phyloP scores from a whole-genome alignment of 2,888 invertebrate species.

The Drosophila anomelani region DNA sequence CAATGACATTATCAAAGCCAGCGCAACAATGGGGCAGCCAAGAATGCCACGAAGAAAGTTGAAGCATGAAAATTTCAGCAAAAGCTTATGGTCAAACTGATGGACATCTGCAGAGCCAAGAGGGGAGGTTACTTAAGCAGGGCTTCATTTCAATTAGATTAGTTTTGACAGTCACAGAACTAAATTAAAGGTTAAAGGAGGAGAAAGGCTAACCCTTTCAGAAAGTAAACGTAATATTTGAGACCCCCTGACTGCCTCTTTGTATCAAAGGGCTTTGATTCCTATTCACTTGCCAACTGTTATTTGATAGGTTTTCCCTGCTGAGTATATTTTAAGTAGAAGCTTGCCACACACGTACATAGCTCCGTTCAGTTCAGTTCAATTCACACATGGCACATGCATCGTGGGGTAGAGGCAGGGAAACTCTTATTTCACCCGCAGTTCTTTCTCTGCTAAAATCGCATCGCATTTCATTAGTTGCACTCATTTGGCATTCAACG shows the following conservation, averaged over 20 bases:
- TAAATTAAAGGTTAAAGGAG: conserved; percentile 2
- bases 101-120: conserved; percentile 26
- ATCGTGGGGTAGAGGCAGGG: not conserved
- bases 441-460: conserved; percentile 48
- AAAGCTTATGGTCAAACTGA: conserved; percentile 36
- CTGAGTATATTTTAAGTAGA: not conserved
- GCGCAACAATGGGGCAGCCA: conserved; percentile 30
- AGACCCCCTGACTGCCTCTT: not conserved
- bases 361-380: not conserved
- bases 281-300: conserved; percentile 5
- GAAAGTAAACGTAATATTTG: not conserved
- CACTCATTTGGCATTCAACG: conserved; percentile 75
- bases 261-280: not conserved
- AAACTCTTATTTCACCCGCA: conserved; percentile 8
- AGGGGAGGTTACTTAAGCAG: conserved; percentile 9
- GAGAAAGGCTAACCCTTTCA: not conserved
- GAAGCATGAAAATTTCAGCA: conserved; percentile 41
- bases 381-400: conserved; percentile 23
- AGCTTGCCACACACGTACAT: conserved; percentile 18
- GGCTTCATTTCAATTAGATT: conserved; percentile 17
- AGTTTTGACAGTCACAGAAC: not conserved
- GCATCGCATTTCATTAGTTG: conserved; percentile 65
- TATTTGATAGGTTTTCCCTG: not conserved
- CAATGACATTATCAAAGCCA: conserved; percentile 66
- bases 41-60: conserved; percentile 13